Evolutionary conservation across 2,797 vertebrate species (phyloP).

Genomic region (Champsocephalus gunnari): DNA sequence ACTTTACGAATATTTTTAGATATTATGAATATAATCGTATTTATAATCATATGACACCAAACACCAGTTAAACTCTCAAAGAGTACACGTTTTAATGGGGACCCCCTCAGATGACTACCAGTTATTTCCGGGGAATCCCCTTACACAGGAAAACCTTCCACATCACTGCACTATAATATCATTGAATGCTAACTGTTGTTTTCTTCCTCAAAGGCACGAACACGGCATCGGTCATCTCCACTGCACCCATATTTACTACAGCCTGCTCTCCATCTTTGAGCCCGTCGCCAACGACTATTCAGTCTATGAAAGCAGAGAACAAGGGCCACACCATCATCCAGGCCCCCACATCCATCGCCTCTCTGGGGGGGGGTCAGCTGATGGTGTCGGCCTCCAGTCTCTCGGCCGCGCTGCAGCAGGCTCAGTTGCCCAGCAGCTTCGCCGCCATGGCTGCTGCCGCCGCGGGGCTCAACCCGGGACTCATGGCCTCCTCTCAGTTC

Average conservation of each 20-base stretch:
- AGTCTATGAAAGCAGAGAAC: slow-evolving; percentile 82
- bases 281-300: slow-evolving; percentile 87
- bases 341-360: slow-evolving; percentile 87
- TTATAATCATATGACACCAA: no score
- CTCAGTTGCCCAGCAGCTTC: slow-evolving; percentile 93
- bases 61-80: no score
- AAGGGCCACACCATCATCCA: slow-evolving; percentile 83
- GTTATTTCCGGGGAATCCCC: no score
- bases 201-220: slow-evolving; percentile 86
- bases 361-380: slow-evolving; percentile 91
- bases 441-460: slow-evolving; percentile 98
- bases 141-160: no score
- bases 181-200: not conserved
- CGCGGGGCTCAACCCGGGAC: slow-evolving; percentile 93
- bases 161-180: no score
- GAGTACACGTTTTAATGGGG: no score
- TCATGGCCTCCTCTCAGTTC: slow-evolving; percentile 97
- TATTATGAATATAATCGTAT: no score
- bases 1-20: no score
- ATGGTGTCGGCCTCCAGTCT: slow-evolving; percentile 93
- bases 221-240: slow-evolving; percentile 95
- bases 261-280: slow-evolving; percentile 91
- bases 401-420: slow-evolving; percentile 91
- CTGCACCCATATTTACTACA: slow-evolving; percentile 89
- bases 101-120: no score